These are phyloP conservation scores for Coregonus sp. DNA, from an alignment of 2,797 vertebrate species.

Conservation along the genomic window DNA sequence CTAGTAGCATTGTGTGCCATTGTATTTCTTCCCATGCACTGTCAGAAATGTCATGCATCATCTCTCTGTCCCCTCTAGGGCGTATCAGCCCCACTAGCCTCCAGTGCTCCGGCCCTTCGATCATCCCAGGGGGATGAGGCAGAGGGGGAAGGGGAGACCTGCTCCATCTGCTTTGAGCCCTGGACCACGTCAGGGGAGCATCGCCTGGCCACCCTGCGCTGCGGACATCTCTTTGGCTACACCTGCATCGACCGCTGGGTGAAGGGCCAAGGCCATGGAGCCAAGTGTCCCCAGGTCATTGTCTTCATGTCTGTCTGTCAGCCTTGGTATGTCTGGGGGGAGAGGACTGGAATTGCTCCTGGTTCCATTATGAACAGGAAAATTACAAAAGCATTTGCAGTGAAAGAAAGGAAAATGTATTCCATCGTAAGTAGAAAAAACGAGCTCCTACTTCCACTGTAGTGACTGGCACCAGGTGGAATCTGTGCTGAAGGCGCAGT, in stretches of 20 bases:
- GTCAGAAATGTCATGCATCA: no score
- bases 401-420: no score
- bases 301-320: neutral
- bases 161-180: slow-evolving; percentile 91
- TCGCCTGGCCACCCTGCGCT: slow-evolving; percentile 86
- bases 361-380: no score
- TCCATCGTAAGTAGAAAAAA: no score
- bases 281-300: slow-evolving; percentile 93
- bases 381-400: no score
- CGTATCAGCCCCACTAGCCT: neutral
- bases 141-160: slow-evolving; percentile 83
- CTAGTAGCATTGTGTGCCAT: neutral
- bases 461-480: no score
- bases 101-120: neutral
- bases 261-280: slow-evolving; percentile 80
- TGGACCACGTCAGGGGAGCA: slow-evolving; percentile 93
- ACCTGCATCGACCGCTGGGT: slow-evolving; percentile 93
- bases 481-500: no score
- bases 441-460: neutral
- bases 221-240: slow-evolving; percentile 93
- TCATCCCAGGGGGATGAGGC: slow-evolving; percentile 68
- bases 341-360: no score
- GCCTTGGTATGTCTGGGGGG: neutral
- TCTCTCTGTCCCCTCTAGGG: neutral
- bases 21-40: no score